Conservation (phyloP, 1,140 invertebrate species). For the Drosophila watanabei region DNA sequence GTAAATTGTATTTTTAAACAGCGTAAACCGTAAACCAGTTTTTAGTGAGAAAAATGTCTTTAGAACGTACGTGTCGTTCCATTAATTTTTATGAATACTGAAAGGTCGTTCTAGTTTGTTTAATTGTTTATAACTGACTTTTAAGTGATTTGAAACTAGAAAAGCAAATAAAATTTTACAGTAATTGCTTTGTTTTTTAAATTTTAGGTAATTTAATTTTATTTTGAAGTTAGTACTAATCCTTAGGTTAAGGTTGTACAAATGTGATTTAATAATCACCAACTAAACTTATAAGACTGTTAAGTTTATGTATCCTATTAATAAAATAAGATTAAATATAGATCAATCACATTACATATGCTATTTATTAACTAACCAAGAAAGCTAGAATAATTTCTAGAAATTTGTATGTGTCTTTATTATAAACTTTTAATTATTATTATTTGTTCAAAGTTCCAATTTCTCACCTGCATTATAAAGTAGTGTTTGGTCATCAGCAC, state of each 20-base stretch:
- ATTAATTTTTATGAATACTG: neutral
- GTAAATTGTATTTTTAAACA: slow-evolving; percentile 1
- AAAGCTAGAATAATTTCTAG: neutral
- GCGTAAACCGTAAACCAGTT: too few relatives aligned
- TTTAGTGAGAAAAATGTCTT: neutral
- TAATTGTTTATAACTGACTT: neutral
- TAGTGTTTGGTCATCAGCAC: slow-evolving; percentile 87
- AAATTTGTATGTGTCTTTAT: neutral
- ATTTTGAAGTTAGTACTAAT: neutral
- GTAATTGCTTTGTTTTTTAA: neutral
- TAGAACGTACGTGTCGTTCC: neutral
- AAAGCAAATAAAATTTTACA: neutral
- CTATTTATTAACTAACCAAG: neutral
- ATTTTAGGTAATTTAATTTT: neutral
- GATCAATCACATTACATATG: slow-evolving; percentile 3
- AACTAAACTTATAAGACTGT: neutral
- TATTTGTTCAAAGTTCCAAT: too few relatives aligned
- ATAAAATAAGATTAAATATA: neutral
- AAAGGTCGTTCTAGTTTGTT: neutral
- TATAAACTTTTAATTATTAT: too few relatives aligned
- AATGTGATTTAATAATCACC: neutral
- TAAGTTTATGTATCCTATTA: neutral
- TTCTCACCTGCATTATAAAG: slow-evolving; percentile 87
- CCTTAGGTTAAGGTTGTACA: neutral
- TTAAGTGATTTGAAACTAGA: neutral